Base-by-base conservation (phyloP, 2,113 vertebrate species). In the Psophia crepitans region DNA sequence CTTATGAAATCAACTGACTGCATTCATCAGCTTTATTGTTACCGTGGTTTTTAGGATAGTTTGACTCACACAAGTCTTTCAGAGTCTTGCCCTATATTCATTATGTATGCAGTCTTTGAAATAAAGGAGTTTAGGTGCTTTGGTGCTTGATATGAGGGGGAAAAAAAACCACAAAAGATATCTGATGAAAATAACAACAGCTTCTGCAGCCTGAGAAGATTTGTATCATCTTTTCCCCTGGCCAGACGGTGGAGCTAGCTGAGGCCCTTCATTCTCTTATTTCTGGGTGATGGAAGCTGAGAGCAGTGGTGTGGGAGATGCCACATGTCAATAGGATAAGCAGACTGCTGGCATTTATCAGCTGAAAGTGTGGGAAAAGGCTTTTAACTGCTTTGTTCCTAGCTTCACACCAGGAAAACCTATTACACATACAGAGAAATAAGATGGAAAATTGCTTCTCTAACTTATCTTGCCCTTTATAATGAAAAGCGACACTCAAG, bases 321-420 rank as follows among this genome's bases (percentile, higher is more conserved):
- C 15, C 44, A 33, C 17, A 1, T 2, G 0, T 27, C 32, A 41
- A 5, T 1, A 33, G 30, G 18, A 51, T 15, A 27, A 2, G 4
- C 20, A 76, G 14, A 16, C 46, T 65, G 44, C 44, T 83, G 75
- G 37, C 37, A 83, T 83, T 68, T 35, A 27, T 61, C 35, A 10
- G n/a, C 33, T 73, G 41, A n/a, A 76, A 85, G 48, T 8, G 5
- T 73, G 19, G 54, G 8, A 27, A 64, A 82, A 68, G 32, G 8
- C 24, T 87, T 84, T 84, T 33, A 71, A 12, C 30, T 1, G 0
- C 48, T 81, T 56, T 87, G 24, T 10, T 80, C 8, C 12, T 26
- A 57, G 32, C 9, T 79, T 74, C 65, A 9, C 73, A 9, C 73
- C 32, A 37, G 37, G 26, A 51, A 70, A 81, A 57, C 1, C 13